Evolutionary conservation across 2,797 vertebrate genomes (phyloP).

Genomic region (Gambelia wislizenii): DNA sequence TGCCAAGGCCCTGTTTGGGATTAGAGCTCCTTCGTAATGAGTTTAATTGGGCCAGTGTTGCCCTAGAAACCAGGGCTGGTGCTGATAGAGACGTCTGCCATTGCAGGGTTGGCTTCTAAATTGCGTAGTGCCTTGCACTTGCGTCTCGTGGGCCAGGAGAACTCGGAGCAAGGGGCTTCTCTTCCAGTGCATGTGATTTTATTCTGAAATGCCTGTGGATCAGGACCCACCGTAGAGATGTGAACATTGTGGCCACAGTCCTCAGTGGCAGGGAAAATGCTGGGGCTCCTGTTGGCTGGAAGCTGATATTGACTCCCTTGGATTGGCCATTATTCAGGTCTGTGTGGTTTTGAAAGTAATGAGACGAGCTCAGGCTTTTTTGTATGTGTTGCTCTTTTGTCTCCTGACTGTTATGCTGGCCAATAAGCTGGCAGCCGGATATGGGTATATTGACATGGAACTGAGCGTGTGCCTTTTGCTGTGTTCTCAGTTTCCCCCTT

Average conservation of each 20-base stretch:
- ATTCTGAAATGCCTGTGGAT: background rate
- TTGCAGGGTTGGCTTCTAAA: background rate
- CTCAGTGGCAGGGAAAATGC: background rate
- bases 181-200: too few relatives aligned
- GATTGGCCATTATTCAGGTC: background rate
- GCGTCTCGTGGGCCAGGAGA: background rate
- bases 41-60: slow-evolving; percentile 71
- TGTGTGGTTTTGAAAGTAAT: background rate
- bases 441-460: too few relatives aligned
- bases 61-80: slow-evolving; percentile 60
- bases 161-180: too few relatives aligned
- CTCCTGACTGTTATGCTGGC: background rate
- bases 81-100: background rate
- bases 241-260: background rate
- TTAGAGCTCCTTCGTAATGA: slow-evolving; percentile 69
- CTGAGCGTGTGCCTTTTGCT: background rate
- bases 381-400: background rate
- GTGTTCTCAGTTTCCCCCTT: background rate
- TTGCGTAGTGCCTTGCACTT: background rate
- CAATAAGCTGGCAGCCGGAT: background rate
- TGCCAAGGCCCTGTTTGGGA: slow-evolving; percentile 59
- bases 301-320: background rate
- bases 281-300: background rate
- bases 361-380: background rate
- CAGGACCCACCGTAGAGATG: background rate